A percentile compares a stretch with the other conserved stretches of the same genome.
Conservation (phyloP, 2,797 vertebrate genomes). For the Leptodactylus fallax region DNA sequence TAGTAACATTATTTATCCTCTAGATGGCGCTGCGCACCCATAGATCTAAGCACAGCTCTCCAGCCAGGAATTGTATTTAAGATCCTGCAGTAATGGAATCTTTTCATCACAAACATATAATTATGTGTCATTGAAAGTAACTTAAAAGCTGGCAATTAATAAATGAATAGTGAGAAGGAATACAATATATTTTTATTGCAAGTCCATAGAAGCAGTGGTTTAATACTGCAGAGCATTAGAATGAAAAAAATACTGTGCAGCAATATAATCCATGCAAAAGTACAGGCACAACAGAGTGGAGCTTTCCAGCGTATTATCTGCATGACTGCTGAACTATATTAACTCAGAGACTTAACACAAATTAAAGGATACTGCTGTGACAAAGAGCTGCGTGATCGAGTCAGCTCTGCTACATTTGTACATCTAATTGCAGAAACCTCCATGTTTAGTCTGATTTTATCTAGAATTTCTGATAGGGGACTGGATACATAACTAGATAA, state of each 20-base stretch:
- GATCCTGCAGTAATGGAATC: neutral
- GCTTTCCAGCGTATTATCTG: neutral
- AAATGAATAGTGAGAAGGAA: neutral
- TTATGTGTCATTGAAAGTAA: conserved; percentile 20
- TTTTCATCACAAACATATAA: conserved; percentile 30
- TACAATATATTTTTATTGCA: neutral
- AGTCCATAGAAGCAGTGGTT: neutral
- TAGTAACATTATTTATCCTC: neutral
- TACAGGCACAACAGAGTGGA: neutral
- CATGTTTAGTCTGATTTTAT: too few relatives aligned
- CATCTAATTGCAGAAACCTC: too few relatives aligned
- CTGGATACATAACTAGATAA: too few relatives aligned
- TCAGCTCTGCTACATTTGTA: too few relatives aligned
- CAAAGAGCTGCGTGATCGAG: too few relatives aligned
- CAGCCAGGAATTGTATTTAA: neutral
- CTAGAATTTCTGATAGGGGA: too few relatives aligned
- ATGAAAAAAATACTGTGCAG: neutral
- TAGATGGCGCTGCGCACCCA: conserved; percentile 1
- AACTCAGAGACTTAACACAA: neutral
- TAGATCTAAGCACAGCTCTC: too few relatives aligned
- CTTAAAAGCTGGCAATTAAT: conserved; percentile 25
- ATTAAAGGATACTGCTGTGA: too few relatives aligned
- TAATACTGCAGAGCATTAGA: neutral
- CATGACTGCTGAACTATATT: neutral
- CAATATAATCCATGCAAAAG: neutral